phyloP scores from a whole-genome alignment of 2,888 invertebrate species.

The Acronicta aceris region DNA sequence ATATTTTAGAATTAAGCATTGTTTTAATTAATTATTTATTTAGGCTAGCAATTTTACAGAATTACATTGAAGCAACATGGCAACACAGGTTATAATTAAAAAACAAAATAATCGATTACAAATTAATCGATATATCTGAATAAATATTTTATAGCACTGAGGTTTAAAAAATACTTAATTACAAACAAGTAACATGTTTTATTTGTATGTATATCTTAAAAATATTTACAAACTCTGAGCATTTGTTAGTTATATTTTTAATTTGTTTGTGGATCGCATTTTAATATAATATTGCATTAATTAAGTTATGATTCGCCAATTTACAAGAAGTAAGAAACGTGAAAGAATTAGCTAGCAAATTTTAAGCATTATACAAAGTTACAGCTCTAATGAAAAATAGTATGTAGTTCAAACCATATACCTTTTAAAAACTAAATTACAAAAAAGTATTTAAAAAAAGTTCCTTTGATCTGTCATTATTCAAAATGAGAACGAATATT shows the following conservation, averaged over 20 bases:
- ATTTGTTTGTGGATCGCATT: conserved; percentile 11
- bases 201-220: conserved; percentile 22
- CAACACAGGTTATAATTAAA: conserved; percentile 58
- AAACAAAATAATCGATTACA: conserved; percentile 41
- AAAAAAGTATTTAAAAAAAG: conserved; percentile 14
- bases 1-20: conserved; percentile 83
- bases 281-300: neutral
- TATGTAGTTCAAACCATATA: neutral
- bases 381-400: conserved; percentile 34
- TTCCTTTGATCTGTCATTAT: conserved; percentile 6
- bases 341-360: conserved; percentile 38
- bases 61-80: conserved; percentile 77
- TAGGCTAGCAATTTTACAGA: conserved; percentile 83
- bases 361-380: conserved; percentile 44
- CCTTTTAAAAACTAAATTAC: conserved; percentile 29
- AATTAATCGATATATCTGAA: conserved; percentile 32
- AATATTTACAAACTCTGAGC: conserved; percentile 53
- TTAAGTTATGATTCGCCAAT: conserved; percentile 25
- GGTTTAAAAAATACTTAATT: conserved; percentile 32
- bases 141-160: conserved; percentile 42
- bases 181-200: conserved; percentile 44
- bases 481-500: conserved; percentile 18
- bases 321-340: conserved; percentile 29
- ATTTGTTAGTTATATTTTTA: conserved; percentile 26
- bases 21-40: conserved; percentile 68